phyloP scores from a whole-genome alignment of 2,888 invertebrate species.

The Eurytoma adleriae region DNA sequence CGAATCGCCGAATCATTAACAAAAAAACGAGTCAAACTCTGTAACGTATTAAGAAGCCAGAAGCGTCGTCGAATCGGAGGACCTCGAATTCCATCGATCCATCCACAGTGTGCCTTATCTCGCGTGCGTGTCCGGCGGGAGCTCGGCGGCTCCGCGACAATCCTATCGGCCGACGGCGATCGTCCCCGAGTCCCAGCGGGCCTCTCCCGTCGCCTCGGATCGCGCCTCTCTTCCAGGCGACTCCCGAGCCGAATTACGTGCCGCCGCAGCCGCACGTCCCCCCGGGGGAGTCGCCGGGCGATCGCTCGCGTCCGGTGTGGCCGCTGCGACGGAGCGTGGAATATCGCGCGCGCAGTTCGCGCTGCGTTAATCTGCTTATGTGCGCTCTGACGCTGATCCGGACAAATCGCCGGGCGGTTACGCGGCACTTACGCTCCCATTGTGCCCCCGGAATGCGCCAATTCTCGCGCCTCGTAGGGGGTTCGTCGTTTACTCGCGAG shows the following conservation, averaged over 20 bases:
- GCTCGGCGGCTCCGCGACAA: slow-evolving; percentile 20
- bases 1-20: slow-evolving; percentile 10
- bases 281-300: background rate
- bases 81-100: slow-evolving; percentile 3
- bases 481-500: too few relatives aligned
- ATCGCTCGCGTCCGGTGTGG: background rate
- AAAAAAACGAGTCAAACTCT: too few relatives aligned
- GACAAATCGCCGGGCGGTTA: slow-evolving; percentile 78
- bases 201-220: background rate
- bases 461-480: too few relatives aligned
- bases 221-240: background rate
- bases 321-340: background rate
- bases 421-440: slow-evolving; percentile 65
- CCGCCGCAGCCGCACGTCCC: background rate
- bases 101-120: background rate
- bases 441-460: background rate
- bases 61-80: background rate
- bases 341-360: slow-evolving; percentile 36
- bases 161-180: slow-evolving; percentile 20
- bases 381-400: slow-evolving; percentile 79
- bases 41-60: background rate
- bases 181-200: background rate
- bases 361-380: slow-evolving; percentile 78
- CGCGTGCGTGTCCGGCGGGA: background rate
- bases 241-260: slow-evolving; percentile 23